Base-by-base conservation (phyloP, 2,888 invertebrate genomes). In the Mythimna albipuncta region DNA sequence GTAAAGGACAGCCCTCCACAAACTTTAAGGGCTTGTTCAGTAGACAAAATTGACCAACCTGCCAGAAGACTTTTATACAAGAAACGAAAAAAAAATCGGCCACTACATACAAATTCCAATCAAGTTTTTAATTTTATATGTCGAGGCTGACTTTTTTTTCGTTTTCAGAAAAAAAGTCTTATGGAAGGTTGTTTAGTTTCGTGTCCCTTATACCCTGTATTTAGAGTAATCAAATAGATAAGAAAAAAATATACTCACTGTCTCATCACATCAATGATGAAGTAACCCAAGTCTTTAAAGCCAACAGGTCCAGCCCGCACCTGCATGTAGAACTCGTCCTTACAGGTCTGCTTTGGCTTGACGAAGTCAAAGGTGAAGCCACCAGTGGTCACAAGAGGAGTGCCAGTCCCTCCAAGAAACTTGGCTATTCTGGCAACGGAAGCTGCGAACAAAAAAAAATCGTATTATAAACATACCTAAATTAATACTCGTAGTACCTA, bases 321-420 rank as follows among this genome's bases (percentile, higher is more conserved):
- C 52, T 98, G 94, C 97, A 98, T 98, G 89, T 98, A 98, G 91
- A 97, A 98, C 91, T 99, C 98, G 83, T 98, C 97, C 0, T 95
- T 93, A 86, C 98, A 98, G 4, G 95, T 94, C 2, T 96, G 97
- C 91, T 98, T 98, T 26, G 97, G 96, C 68, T 96, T 94, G 44
- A 97, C 97, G 90, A 98, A 99, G 92, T 98, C 98, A 85, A 97
- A 97, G 0, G 98, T 97, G 75, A 98, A 97, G 0, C 98, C 99
- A 0, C 98, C 98, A 0, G 98, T 98, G 0, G 98, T 98, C 67
- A 99, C 95, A 19, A 98, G 92, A 0, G 99, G 98, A 0, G 97
- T 97, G 11, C 97, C 97, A 10, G 98, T 97, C 44, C 96, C 97
- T 52, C 97, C 97, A 21, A 98, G 97, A 91, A 98, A 98, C 92